Percentiles rank a stretch among this genome's conserved stretches.
phyloP scores from a whole-genome alignment of 2,113 vertebrate genomes.

The Toxotes jaculatrix region DNA sequence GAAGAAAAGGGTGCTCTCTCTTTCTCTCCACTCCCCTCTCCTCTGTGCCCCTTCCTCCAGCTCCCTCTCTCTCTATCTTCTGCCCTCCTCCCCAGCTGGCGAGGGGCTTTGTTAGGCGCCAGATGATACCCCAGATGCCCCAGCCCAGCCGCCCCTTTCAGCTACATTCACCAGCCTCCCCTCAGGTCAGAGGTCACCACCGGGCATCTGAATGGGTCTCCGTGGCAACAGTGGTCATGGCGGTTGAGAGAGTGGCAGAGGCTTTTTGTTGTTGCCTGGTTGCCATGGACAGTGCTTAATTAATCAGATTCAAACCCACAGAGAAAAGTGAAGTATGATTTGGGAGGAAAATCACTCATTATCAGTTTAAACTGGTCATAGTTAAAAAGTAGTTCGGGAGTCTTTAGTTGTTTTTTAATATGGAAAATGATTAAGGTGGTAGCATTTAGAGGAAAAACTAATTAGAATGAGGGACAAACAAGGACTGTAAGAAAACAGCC shows the following conservation, averaged over 20 bases:
- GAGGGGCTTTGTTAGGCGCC: slow-evolving; percentile 79
- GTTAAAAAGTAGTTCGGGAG: neutral
- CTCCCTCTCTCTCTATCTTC: slow-evolving; percentile 64
- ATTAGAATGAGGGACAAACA: neutral
- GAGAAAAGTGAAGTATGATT: slow-evolving; percentile 27
- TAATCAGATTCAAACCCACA: slow-evolving; percentile 7
- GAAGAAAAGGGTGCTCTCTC: slow-evolving; percentile 80
- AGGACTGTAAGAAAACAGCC: neutral
- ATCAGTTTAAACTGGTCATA: neutral
- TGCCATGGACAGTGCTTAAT: slow-evolving; percentile 50
- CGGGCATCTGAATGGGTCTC: slow-evolving; percentile 84
- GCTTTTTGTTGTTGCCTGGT: slow-evolving; percentile 68
- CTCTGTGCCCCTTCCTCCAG: slow-evolving; percentile 69
- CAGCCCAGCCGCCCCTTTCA: slow-evolving; percentile 78
- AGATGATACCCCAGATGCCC: slow-evolving; percentile 86
- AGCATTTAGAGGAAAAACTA: neutral
- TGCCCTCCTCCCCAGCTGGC: slow-evolving; percentile 83
- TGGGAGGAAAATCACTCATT: neutral
- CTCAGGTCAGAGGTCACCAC: slow-evolving; percentile 81
- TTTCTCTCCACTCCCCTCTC: slow-evolving; percentile 63
- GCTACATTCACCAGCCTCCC: slow-evolving; percentile 81
- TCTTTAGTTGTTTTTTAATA: neutral
- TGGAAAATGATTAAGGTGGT: neutral
- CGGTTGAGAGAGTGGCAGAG: slow-evolving; percentile 78
- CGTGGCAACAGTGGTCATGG: slow-evolving; percentile 77